Evolutionary conservation across 2,113 vertebrate genomes (phyloP).

Genomic region (Lepus timidus): DNA sequence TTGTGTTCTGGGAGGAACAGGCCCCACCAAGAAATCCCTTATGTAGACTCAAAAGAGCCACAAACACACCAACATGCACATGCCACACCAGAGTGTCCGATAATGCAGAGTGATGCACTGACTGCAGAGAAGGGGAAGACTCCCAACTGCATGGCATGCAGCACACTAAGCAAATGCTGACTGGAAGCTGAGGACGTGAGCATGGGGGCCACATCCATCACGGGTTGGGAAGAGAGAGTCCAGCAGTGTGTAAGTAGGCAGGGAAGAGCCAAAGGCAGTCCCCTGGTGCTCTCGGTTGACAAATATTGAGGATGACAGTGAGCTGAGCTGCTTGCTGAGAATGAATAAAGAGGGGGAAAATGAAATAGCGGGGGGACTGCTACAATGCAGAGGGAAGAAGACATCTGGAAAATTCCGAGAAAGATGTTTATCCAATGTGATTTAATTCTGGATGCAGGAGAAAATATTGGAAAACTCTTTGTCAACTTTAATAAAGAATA

Average conservation of each 20-base stretch:
- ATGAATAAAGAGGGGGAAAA: background rate
- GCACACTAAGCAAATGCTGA: accelerated
- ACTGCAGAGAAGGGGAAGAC: background rate
- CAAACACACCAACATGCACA: accelerated
- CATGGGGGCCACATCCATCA: accelerated
- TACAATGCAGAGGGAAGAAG: background rate
- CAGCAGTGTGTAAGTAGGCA: background rate
- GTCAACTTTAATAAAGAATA: background rate
- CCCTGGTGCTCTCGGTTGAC: background rate
- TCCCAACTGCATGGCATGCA: no score
- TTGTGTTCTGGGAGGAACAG: background rate
- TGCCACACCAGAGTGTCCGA: no score
- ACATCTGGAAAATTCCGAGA: background rate
- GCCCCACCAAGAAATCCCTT: background rate
- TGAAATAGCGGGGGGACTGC: background rate
- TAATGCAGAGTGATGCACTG: background rate
- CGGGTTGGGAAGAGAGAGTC: background rate
- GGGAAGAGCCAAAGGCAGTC: background rate
- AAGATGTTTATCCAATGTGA: background rate
- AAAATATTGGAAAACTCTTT: background rate
- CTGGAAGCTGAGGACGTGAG: background rate
- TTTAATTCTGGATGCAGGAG: conserved; percentile 33
- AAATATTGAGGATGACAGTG: background rate
- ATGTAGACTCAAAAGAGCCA: background rate
- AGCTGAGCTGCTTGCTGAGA: background rate